Evolutionary conservation across 2,888 invertebrate genomes (phyloP).

Genomic region (Ischnura elegans): DNA sequence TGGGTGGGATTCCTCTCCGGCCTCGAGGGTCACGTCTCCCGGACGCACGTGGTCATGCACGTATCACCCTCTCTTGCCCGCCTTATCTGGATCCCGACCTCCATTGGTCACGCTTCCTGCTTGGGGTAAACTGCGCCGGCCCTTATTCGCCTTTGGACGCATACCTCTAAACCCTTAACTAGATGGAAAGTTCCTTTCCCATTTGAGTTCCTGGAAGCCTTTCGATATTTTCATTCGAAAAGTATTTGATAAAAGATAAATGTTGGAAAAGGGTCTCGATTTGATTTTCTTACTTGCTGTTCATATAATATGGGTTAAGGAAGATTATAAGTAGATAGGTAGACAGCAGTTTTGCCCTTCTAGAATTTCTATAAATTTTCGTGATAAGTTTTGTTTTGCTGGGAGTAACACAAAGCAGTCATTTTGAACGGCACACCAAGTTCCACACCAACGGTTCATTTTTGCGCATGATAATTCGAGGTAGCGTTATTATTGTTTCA

Average conservation of each 20-base stretch:
- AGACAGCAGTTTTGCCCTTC: neutral
- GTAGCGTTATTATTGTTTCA: neutral
- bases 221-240: neutral
- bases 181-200: neutral
- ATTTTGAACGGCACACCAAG: neutral
- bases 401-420: too few species aligned
- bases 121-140: neutral
- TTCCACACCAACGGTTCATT: neutral
- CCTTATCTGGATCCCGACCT: neutral
- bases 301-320: neutral
- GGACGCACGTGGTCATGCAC: slow-evolving; percentile 33
- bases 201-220: neutral
- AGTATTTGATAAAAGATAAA: neutral
- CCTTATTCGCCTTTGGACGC: neutral
- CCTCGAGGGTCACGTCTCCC: neutral
- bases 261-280: neutral
- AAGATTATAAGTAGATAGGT: too few species aligned
- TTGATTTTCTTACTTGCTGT: neutral
- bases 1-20: neutral
- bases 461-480: neutral
- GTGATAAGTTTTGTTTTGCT: too few species aligned
- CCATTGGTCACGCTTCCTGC: slow-evolving; percentile 26
- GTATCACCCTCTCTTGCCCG: neutral
- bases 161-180: neutral
- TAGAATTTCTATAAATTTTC: neutral